Conservation (phyloP, 2,113 vertebrate species). For the Nymphicus hollandicus region DNA sequence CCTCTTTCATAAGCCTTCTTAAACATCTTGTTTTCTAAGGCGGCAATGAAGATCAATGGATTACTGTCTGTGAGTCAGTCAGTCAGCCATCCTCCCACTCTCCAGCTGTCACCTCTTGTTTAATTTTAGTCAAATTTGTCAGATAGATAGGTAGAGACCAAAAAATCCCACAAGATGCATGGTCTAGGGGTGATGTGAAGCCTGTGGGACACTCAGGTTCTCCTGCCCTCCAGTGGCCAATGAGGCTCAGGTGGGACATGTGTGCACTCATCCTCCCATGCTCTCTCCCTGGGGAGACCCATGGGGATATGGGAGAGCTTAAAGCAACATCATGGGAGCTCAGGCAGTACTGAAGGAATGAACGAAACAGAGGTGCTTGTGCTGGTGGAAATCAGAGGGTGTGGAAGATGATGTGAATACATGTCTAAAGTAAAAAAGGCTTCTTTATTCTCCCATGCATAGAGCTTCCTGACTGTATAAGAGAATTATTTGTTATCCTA, state of each 20-base stretch:
- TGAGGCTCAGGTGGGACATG: accelerated
- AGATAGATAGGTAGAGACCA: neutral
- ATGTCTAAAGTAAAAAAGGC: neutral
- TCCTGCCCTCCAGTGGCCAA: accelerated
- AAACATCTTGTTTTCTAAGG: neutral
- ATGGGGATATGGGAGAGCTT: neutral
- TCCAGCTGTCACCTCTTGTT: neutral
- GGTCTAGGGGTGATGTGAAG: neutral
- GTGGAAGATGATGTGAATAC: neutral
- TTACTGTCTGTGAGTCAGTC: neutral
- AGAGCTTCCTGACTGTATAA: neutral
- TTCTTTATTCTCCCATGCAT: accelerated
- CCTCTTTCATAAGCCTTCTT: neutral
- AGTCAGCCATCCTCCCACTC: neutral
- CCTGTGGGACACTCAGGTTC: accelerated
- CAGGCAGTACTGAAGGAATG: neutral
- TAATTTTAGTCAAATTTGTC: neutral
- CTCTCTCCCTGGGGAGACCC: neutral
- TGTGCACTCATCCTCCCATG: accelerated
- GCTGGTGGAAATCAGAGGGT: neutral
- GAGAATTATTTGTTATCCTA: neutral
- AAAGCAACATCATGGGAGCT: neutral
- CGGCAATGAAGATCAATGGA: neutral
- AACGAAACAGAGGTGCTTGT: neutral
- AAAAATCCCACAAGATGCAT: neutral